Percentiles rank a stretch among this genome's conserved stretches.
Evolutionary conservation across 2,113 vertebrate species (phyloP).

Genomic region (Mus musculus): DNA sequence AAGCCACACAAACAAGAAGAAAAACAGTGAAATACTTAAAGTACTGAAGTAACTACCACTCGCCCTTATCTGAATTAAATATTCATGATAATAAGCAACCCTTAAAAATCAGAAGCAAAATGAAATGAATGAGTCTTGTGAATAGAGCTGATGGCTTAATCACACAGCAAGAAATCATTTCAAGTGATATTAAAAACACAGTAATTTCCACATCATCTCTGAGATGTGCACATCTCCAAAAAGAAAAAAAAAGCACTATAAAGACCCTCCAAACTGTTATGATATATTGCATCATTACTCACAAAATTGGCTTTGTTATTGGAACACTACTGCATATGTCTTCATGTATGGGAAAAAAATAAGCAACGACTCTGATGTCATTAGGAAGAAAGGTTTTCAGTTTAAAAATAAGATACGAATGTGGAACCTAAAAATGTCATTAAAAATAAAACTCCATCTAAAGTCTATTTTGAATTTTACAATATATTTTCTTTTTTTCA

Average conservation of each 20-base stretch:
- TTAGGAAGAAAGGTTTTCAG: not conserved
- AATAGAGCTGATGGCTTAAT: constrained; percentile 42
- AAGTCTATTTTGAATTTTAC: constrained; percentile 9
- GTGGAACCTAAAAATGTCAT: not conserved
- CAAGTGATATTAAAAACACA: constrained; percentile 33
- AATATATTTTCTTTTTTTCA: not conserved
- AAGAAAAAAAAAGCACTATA: not conserved
- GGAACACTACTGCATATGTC: not conserved
- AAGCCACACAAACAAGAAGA: not conserved
- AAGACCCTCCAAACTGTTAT: not conserved
- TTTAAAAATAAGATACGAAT: not conserved
- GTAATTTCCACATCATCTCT: not conserved
- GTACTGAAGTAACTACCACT: not conserved
- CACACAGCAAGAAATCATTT: constrained; percentile 31
- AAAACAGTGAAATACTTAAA: not conserved
- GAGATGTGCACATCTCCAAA: constrained; percentile 21
- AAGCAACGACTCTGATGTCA: not conserved
- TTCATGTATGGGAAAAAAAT: not conserved
- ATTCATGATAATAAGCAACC: constrained; percentile 29
- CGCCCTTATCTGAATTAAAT: constrained; percentile 11
- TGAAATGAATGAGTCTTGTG: constrained; percentile 9
- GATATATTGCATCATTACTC: not conserved
- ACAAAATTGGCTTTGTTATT: not conserved
- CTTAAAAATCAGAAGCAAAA: constrained; percentile 37
- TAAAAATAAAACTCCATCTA: not conserved